phyloP scores from a whole-genome alignment of 53 echinoderm and acorn worm species.

The Actinopyga echinites region DNA sequence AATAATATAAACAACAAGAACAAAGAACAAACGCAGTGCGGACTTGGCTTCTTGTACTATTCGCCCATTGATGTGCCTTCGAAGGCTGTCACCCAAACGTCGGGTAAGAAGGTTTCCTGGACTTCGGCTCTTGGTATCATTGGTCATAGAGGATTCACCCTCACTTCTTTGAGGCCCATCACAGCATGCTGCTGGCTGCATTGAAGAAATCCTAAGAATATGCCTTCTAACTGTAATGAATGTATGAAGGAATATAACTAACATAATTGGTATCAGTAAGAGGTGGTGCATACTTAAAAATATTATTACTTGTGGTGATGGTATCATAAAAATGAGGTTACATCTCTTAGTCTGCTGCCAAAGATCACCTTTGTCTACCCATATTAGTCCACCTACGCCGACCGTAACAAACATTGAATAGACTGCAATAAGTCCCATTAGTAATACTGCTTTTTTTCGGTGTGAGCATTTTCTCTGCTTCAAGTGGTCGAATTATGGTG shows the following conservation, averaged over 20 bases:
- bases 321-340: background rate
- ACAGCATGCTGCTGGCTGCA: no score
- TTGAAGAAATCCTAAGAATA: background rate
- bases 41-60: background rate
- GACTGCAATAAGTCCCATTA: background rate
- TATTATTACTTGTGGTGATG: background rate
- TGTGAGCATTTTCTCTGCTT: background rate
- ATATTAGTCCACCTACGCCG: background rate
- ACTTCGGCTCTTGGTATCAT: no score
- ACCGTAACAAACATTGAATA: background rate
- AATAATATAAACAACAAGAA: background rate
- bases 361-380: background rate
- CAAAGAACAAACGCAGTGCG: background rate
- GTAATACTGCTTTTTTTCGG: background rate
- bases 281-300: background rate
- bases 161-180: no score
- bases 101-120: no score
- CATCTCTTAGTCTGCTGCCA: background rate
- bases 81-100: no score
- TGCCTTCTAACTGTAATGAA: background rate
- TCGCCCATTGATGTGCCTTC: background rate
- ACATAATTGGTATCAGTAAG: background rate
- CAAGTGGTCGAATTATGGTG: background rate
- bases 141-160: no score
- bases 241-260: background rate